Evolutionary conservation across 2,113 vertebrate genomes (phyloP).

Genomic region (Saimiri boliviensis): DNA sequence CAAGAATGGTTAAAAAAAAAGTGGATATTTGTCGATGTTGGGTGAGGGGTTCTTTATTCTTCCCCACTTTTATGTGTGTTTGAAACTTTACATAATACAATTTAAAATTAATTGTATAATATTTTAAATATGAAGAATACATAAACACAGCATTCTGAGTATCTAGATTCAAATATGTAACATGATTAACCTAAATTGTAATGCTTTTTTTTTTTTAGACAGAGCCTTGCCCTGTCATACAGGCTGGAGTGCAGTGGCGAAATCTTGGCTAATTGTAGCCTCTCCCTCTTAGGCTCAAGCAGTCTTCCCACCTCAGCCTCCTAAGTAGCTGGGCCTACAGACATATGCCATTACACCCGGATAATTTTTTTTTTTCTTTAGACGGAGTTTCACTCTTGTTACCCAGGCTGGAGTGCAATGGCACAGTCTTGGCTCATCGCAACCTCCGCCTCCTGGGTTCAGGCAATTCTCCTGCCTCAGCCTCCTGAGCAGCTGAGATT

Average conservation of each 20-base stretch:
- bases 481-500: too few relatives aligned
- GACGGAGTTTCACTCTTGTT: too few relatives aligned
- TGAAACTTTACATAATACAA: not conserved
- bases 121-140: conserved; percentile 5
- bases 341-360: not conserved
- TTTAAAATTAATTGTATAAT: not conserved
- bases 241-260: not conserved
- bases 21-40: not conserved
- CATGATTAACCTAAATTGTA: not conserved
- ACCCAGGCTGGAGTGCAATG: too few relatives aligned
- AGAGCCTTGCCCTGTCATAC: not conserved
- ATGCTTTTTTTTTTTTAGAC: not conserved
- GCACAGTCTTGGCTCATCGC: too few relatives aligned
- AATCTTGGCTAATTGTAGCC: not conserved
- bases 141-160: not conserved
- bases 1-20: not conserved
- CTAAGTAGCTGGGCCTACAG: not conserved
- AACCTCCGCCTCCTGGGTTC: too few relatives aligned
- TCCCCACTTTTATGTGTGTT: not conserved
- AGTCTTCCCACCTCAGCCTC: not conserved
- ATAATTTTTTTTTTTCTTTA: not conserved
- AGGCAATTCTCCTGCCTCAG: too few relatives aligned
- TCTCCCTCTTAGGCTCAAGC: not conserved
- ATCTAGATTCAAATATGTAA: not conserved
- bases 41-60: not conserved